Conservation (phyloP, 2,113 vertebrate species). For the Ageneiosus marmoratus region DNA sequence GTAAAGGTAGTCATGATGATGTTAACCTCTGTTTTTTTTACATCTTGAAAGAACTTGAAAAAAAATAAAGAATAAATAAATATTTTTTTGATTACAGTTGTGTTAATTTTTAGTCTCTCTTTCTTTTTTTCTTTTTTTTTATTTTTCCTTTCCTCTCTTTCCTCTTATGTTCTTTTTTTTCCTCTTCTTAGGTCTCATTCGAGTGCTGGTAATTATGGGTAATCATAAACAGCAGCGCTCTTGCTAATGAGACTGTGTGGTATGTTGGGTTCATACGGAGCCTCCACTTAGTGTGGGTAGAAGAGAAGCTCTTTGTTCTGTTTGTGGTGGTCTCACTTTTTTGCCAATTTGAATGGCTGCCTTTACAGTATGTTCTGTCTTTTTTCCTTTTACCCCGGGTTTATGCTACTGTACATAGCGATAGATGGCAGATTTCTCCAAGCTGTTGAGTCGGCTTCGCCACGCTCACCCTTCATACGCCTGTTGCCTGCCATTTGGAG, state of each 20-base stretch:
- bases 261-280: slow-evolving; percentile 60
- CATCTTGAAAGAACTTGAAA: slow-evolving; percentile 62
- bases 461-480: slow-evolving; percentile 55
- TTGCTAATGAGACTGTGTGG: slow-evolving; percentile 64
- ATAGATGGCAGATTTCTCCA: slow-evolving; percentile 74
- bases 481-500: slow-evolving; percentile 65
- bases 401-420: slow-evolving; percentile 58
- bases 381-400: slow-evolving; percentile 59
- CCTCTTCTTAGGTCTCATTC: slow-evolving; percentile 54
- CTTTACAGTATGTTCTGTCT: slow-evolving; percentile 57
- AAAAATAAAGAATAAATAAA: slow-evolving; percentile 34
- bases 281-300: slow-evolving; percentile 60
- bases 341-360: slow-evolving; percentile 59
- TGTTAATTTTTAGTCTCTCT: slow-evolving; percentile 36
- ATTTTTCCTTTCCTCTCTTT: slow-evolving; percentile 9
- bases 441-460: slow-evolving; percentile 71
- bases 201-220: slow-evolving; percentile 62
- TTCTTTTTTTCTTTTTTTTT: background rate
- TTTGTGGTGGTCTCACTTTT: slow-evolving; percentile 47
- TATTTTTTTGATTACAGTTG: slow-evolving; percentile 52
- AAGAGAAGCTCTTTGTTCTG: slow-evolving; percentile 61
- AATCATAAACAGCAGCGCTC: slow-evolving; percentile 63
- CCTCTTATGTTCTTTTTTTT: slow-evolving; percentile 30
- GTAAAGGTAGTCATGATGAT: slow-evolving; percentile 66
- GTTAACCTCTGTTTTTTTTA: slow-evolving; percentile 67